phyloP scores from a whole-genome alignment of 1,140 invertebrate species.

The Drosophila miranda region DNA sequence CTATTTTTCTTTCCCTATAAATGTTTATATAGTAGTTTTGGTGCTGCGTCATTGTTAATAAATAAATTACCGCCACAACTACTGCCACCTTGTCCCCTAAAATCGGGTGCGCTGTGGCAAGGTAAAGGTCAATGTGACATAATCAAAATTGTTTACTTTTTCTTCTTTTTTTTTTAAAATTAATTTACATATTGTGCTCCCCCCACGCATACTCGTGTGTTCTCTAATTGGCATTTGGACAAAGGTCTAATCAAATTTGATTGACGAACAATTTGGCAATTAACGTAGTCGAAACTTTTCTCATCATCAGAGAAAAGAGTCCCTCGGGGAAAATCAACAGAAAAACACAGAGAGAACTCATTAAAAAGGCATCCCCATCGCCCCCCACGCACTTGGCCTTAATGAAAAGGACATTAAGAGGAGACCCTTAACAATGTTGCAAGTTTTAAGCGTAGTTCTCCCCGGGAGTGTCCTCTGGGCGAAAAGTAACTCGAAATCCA shows the following conservation, averaged over 20 bases:
- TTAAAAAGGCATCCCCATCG: constrained; percentile 1
- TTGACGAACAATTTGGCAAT: constrained; percentile 5
- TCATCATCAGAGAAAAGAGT: background rate
- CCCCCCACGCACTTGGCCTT: constrained; percentile 5
- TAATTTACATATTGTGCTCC: constrained; percentile 12
- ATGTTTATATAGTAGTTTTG: background rate
- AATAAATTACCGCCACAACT: constrained; percentile 25
- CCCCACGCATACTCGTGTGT: background rate
- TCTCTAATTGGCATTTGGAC: background rate
- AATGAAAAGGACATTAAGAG: constrained; percentile 12
- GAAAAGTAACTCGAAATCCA: too few relatives aligned
- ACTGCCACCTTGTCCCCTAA: constrained; percentile 25
- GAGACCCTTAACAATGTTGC: constrained; percentile 19
- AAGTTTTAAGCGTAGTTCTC: constrained; percentile 1
- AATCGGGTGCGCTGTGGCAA: constrained; percentile 6
- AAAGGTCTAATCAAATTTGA: constrained; percentile 11
- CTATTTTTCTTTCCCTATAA: constrained; percentile 2
- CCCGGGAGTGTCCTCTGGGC: constrained; percentile 6
- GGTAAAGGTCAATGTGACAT: constrained; percentile 41
- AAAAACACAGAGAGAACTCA: background rate
- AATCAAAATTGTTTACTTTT: constrained; percentile 11
- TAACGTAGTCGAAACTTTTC: constrained; percentile 5
- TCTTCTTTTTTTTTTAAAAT: background rate
- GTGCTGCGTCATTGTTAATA: constrained; percentile 66
- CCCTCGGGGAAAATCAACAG: too few relatives aligned